Base-by-base conservation (phyloP, 2,888 invertebrate genomes). In the Iselma pallidipennis region DNA sequence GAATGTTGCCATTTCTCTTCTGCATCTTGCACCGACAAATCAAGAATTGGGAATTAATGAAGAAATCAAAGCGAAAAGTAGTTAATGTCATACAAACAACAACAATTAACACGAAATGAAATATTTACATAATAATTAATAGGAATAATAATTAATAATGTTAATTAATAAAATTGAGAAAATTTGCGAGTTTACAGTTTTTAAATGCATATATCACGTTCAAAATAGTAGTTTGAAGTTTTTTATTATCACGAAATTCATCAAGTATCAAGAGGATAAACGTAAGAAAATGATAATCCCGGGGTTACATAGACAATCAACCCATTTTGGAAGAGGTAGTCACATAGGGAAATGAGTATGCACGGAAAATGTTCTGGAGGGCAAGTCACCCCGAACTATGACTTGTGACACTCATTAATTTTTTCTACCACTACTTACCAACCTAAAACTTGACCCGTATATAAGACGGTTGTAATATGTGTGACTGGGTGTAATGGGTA, bases 31-130 rank as follows among this genome's bases (percentile, higher is more conserved):
- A 55, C 51, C 50, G 48, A 60, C 49, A 52, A 31, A 29, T 37
- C 37, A 23, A 12, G 21, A 60, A 16, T 55, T 29, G 19, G 4
- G 23, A 9, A 29, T 56, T n/a, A n/a, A n/a, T n/a, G n/a, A n/a
- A n/a, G 14, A 48, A 37, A 21, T 52, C 48, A 52, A 21, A n/a
- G 59, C 55, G 59, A 59, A 63, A 58, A 63, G 56, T 55, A 63
- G 49, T 63, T 63, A 63, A 56, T 63, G 63, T 63, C 63, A 33
- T 16, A 16, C 42, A n/a, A 16, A n/a, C 42, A 33, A 9, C 51
- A 21, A 51, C 23, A 49, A 51, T n/a, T 51, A 31, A 51, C 21
- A 28, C 31, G 16, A 16, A 37, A 16, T 37, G n/a, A 51, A 7
- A 51, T 28, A 48, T 37, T 37, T 19, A 52, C n/a, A n/a, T n/a